Evolutionary conservation across 30 jellyfish, hydroid and myxozoan genomes (phyloP).

Genomic region (Pseudorhiza aurosa): DNA sequence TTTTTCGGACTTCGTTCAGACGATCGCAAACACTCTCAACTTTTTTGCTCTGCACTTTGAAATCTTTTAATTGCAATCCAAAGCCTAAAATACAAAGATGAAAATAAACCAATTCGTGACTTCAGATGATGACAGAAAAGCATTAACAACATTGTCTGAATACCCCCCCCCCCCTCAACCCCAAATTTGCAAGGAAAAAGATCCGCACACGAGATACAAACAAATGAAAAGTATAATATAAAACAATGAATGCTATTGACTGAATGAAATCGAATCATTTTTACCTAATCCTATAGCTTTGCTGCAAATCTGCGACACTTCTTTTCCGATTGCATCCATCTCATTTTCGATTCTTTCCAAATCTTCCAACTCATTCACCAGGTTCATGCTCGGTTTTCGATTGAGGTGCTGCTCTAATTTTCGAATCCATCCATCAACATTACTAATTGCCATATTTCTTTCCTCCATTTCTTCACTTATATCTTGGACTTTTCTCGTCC

Average conservation of each 20-base stretch:
- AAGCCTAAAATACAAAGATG: background rate
- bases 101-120: too few species aligned
- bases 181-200: too few species aligned
- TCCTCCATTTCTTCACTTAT: background rate
- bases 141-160: too few species aligned
- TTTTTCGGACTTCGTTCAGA: slow-evolving; percentile 30
- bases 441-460: background rate
- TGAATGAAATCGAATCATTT: too few species aligned
- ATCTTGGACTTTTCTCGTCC: background rate
- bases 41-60: background rate
- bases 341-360: slow-evolving; percentile 10
- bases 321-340: background rate
- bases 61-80: slow-evolving; percentile 1
- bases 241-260: too few species aligned
- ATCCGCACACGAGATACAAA: too few species aligned
- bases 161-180: too few species aligned
- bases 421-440: slow-evolving; percentile 7
- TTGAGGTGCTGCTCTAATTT: background rate
- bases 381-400: background rate
- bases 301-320: slow-evolving; percentile 4
- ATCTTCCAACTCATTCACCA: background rate
- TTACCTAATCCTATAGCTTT: background rate
- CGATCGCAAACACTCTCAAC: slow-evolving; percentile 25
- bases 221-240: too few species aligned
- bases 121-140: too few species aligned